Evolutionary conservation across 30 jellyfish, hydroid and myxozoan species (phyloP), one percentile per base, ranked within the genome.

Genomic region (Pelagia noctiluca): DNA sequence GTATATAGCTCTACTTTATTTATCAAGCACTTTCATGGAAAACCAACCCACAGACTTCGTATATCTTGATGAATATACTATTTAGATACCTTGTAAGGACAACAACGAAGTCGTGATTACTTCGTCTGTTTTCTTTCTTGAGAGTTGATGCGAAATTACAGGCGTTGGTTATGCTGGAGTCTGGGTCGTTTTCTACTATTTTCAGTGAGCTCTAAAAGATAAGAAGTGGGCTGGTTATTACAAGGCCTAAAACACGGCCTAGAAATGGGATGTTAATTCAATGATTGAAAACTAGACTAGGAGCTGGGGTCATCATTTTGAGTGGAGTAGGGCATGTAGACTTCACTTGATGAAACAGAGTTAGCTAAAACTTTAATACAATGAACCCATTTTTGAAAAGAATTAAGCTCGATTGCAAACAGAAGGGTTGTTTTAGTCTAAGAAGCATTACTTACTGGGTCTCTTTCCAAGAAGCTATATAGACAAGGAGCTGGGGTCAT

Each of bases 381-480:
- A n/a, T n/a, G n/a, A n/a, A n/a, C n/a, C n/a, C n/a, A n/a, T n/a
- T n/a, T n/a, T n/a, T n/a, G n/a, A n/a, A n/a, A n/a, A n/a, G n/a
- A 22, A 1, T 50, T 50, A 26, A 50, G 23, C 23, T n/a, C n/a
- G n/a, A n/a, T n/a, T n/a, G n/a, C n/a, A n/a, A n/a, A n/a, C n/a
- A n/a, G n/a, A n/a, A n/a, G n/a, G n/a, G n/a, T n/a, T n/a, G n/a
- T n/a, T n/a, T n/a, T n/a, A n/a, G n/a, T n/a, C n/a, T n/a, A n/a
- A n/a, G n/a, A n/a, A n/a, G n/a, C n/a, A n/a, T 5, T 42, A 54
- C 97, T 57, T 80, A 90, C 96, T 28, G 96, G 96, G 18, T 70
- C 82, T 11, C n/a, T 50, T 38, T 77, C 66, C 89, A 67, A 46
- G 26, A 25, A 64, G 34, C 23, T 1, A 23, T 0, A 64, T 0